Percentiles rank a stretch among this genome's conserved stretches.
phyloP scores from a whole-genome alignment of 2,797 vertebrate species.

The Sebastes kiyomatsui region DNA sequence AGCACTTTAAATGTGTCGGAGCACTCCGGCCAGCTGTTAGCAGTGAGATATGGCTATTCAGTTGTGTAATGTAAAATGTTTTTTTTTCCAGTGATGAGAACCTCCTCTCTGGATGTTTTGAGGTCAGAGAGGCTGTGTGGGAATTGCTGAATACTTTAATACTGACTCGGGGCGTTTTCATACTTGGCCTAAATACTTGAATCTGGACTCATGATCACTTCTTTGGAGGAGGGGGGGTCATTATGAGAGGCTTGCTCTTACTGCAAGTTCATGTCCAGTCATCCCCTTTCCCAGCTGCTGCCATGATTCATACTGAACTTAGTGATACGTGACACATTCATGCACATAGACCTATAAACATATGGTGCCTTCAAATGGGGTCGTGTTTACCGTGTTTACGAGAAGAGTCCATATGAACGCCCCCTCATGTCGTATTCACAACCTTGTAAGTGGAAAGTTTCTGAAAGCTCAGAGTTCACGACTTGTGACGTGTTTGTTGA shows the following conservation, averaged over 20 bases:
- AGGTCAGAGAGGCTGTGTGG: slow-evolving; percentile 17
- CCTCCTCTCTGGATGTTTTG: neutral
- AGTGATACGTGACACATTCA: too few species aligned
- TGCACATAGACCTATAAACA: too few species aligned
- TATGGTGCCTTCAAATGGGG: too few species aligned
- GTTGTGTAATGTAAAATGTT: neutral
- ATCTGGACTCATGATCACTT: neutral
- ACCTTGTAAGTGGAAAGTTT: too few species aligned
- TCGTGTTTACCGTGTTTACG: too few species aligned
- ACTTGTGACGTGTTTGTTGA: fast-evolving
- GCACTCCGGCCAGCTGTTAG: neutral
- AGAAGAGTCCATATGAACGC: too few species aligned
- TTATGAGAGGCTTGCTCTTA: neutral
- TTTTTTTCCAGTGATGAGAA: neutral
- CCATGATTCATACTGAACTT: too few species aligned
- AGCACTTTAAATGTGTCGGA: neutral
- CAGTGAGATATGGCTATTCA: neutral
- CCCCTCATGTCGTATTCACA: too few species aligned
- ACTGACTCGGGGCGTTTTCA: slow-evolving; percentile 10
- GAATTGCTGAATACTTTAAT: neutral
- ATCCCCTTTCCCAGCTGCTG: too few species aligned
- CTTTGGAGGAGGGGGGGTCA: neutral
- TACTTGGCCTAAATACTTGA: slow-evolving; percentile 9
- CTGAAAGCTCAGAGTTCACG: too few species aligned
- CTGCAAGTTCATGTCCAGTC: neutral